A percentile compares a stretch with the other conserved stretches of the same genome.
phyloP scores from a whole-genome alignment of 2,888 invertebrate genomes.

The Coecobrya sp. region DNA sequence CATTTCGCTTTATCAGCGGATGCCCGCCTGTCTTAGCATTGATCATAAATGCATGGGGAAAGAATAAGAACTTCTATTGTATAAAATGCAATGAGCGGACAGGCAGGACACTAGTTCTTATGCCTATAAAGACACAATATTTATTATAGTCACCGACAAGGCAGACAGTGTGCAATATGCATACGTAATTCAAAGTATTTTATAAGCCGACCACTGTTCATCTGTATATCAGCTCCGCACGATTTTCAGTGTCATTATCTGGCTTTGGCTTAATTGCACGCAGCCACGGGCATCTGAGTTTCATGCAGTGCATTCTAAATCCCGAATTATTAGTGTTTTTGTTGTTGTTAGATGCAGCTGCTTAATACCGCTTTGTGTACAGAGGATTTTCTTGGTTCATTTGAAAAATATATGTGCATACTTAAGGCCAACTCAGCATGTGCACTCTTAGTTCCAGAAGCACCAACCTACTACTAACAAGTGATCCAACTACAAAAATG shows the following conservation, averaged over 20 bases:
- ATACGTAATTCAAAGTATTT: constrained; percentile 39
- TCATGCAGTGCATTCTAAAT: constrained; percentile 77
- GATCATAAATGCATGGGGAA: not conserved
- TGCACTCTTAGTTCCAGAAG: constrained; percentile 32
- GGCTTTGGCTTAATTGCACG: constrained; percentile 75
- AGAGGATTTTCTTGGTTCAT: constrained; percentile 50
- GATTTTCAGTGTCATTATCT: constrained; percentile 76
- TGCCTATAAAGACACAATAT: constrained; percentile 15
- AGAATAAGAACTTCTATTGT: not conserved
- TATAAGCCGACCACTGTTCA: constrained; percentile 15
- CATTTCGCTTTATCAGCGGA: constrained; percentile 23
- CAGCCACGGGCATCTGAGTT: constrained; percentile 65
- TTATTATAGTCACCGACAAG: constrained; percentile 28
- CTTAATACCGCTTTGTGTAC: constrained; percentile 38
- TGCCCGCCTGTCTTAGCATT: constrained; percentile 13
- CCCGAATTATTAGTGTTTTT: constrained; percentile 72
- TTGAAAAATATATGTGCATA: constrained; percentile 67
- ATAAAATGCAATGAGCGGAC: constrained; percentile 46
- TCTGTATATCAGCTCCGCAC: constrained; percentile 57
- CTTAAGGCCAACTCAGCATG: constrained; percentile 69
- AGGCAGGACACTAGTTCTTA: not conserved
- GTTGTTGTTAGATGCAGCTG: constrained; percentile 43
- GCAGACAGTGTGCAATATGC: constrained; percentile 44
- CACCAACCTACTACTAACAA: not conserved
- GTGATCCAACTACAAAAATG: not conserved